phyloP scores from a whole-genome alignment of 2,113 vertebrate genomes.

The Pelvicachromis taeniatus region DNA sequence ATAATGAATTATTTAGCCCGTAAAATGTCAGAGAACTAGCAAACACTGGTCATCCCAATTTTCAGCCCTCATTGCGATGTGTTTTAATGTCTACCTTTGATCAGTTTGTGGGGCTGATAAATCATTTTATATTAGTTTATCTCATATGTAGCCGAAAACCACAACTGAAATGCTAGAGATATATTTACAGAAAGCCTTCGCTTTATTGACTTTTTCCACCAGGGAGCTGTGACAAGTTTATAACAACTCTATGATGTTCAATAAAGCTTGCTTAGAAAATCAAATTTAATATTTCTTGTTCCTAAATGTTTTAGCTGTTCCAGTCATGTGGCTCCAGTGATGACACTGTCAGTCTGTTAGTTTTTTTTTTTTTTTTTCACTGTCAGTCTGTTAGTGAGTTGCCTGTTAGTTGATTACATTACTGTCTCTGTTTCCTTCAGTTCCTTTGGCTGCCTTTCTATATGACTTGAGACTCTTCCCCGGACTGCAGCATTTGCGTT shows the following conservation, averaged over 20 bases:
- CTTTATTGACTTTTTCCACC: background rate
- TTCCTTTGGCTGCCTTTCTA: background rate
- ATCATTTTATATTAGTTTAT: background rate
- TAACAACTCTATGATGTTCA: background rate
- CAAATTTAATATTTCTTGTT: background rate
- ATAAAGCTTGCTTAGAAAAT: background rate
- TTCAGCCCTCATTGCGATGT: background rate
- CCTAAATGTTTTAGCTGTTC: background rate
- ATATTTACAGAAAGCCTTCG: background rate
- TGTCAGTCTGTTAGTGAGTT: background rate
- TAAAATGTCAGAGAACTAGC: background rate
- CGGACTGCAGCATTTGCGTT: background rate
- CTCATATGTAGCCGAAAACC: background rate
- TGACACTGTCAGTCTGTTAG: background rate
- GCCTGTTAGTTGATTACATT: background rate
- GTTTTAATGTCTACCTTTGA: background rate
- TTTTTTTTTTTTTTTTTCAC: too few species aligned
- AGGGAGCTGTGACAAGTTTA: background rate
- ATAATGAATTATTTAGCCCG: background rate
- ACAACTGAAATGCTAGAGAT: background rate
- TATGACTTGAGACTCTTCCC: background rate
- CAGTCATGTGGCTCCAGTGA: background rate
- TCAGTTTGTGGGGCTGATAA: background rate
- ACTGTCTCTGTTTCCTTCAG: background rate
- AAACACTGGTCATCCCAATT: background rate